Percentiles rank a stretch among this genome's conserved stretches.
phyloP scores from a whole-genome alignment of 2,888 invertebrate species.

The Pandemis cinnamomeana region DNA sequence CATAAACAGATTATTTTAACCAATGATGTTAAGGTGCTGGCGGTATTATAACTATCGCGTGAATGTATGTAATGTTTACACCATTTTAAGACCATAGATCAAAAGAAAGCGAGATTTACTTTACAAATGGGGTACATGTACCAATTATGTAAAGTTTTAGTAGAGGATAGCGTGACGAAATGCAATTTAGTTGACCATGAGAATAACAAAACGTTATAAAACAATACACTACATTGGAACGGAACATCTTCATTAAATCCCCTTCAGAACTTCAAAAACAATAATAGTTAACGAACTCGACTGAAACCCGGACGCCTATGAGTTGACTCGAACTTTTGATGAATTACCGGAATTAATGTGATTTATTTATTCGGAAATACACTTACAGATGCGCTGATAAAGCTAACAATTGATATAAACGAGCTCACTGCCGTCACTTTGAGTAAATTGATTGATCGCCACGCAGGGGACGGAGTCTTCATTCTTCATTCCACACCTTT shows the following conservation, averaged over 20 bases:
- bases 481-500: slow-evolving; percentile 47
- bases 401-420: slow-evolving; percentile 68
- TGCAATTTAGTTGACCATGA: background rate
- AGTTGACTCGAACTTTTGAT: slow-evolving; percentile 54
- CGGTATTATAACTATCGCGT: background rate
- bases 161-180: slow-evolving; percentile 21
- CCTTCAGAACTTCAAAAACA: slow-evolving; percentile 24
- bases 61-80: background rate
- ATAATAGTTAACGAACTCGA: slow-evolving; percentile 29
- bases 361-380: slow-evolving; percentile 65
- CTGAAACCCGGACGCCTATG: slow-evolving; percentile 21
- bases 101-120: background rate
- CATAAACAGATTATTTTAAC: no score
- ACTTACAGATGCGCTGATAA: slow-evolving; percentile 58
- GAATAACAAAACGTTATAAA: background rate
- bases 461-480: slow-evolving; percentile 51
- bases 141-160: slow-evolving; percentile 8
- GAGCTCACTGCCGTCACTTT: slow-evolving; percentile 60
- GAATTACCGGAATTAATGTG: slow-evolving; percentile 59
- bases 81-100: background rate
- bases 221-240: background rate
- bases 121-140: background rate
- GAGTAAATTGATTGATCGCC: slow-evolving; percentile 69
- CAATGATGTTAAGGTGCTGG: background rate
- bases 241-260: slow-evolving; percentile 18